Evolutionary conservation across 1,140 invertebrate genomes (phyloP), one percentile per base, ranked within the genome.

Genomic region (Uloborus diversus): DNA sequence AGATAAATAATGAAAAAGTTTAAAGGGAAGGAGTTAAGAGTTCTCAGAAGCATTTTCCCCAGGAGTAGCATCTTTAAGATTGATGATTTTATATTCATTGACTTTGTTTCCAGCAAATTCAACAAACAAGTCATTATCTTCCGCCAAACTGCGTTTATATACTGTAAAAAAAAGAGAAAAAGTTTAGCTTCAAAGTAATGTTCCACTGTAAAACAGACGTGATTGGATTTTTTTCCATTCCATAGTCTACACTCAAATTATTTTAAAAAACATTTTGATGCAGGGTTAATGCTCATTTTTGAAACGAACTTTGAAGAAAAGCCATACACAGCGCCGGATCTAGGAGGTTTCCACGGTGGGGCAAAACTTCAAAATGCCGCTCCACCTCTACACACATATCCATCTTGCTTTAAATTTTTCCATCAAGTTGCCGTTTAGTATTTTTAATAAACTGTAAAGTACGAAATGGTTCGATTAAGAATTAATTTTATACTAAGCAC

Each of bases 91-190:
- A 76, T 93, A 90, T 85, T 94, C 91, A 65, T 91, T 88, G 49
- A 94, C 89, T 80, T 89, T 89, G 51, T 91, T 91, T 25, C 94
- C 93, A 70, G 93, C 89, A 87, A 93, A 94, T 83, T 92, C 91
- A n/a, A 91, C 89, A 85, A 92, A 94, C 70, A 92, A 90, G 56
- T 88, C 88, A 33, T 82, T 75, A 7, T 86, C 85, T 7, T 87
- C 84, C 51, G 90, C 89, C 66, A 88, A 88, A 17, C 91, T 92
- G 37, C 93, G 89, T 85, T 94, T 94, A 71, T 89, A 89, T 49
- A 94, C 93, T 93, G 86, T n/a, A 62, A 66, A 90, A 90, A 68
- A 71, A 32, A 61, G 23, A 57, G 28, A 64, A 42, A 13, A n/a
- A 51, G 23, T 23, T 66, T 66, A 53, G 28, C 53, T 53, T 53